A percentile compares a stretch with the other conserved stretches of the same genome.
Evolutionary conservation across 2,888 invertebrate genomes (phyloP).

Genomic region (Scaptomyza flava): DNA sequence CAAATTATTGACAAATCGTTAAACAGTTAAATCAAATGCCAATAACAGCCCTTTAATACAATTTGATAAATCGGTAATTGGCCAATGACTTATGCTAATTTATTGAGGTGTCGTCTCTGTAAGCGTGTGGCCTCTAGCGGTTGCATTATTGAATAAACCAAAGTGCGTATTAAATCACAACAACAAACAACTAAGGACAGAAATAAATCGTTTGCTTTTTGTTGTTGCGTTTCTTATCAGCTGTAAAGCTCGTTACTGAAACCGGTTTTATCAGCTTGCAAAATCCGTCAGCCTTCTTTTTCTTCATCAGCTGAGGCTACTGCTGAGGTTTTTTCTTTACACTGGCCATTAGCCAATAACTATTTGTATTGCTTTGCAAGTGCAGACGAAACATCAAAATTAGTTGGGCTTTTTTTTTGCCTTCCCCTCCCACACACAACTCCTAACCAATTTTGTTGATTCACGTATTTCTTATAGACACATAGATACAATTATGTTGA

Average conservation of each 20-base stretch:
- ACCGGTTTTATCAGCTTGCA: conserved; percentile 75
- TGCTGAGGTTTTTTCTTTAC: neutral
- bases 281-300: conserved; percentile 40
- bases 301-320: conserved; percentile 4
- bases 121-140: conserved; percentile 56
- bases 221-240: conserved; percentile 49
- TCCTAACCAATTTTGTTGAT: too few species aligned
- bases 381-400: conserved; percentile 40
- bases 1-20: conserved; percentile 32
- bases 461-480: too few species aligned
- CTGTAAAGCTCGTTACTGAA: conserved; percentile 22
- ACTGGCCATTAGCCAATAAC: conserved; percentile 14
- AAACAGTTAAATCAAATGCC: conserved; percentile 21
- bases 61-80: conserved; percentile 6
- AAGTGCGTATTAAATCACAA: conserved; percentile 39
- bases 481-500: too few species aligned
- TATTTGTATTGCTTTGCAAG: conserved; percentile 1
- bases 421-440: too few species aligned
- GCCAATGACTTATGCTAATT: conserved; percentile 56
- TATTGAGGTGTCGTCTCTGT: conserved; percentile 36
- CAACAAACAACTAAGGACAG: conserved; percentile 20
- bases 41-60: neutral
- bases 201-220: conserved; percentile 23
- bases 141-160: conserved; percentile 41
- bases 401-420: conserved; percentile 36